Base-by-base conservation (phyloP, 2,888 invertebrate genomes). In the Oligia fasciuncula region DNA sequence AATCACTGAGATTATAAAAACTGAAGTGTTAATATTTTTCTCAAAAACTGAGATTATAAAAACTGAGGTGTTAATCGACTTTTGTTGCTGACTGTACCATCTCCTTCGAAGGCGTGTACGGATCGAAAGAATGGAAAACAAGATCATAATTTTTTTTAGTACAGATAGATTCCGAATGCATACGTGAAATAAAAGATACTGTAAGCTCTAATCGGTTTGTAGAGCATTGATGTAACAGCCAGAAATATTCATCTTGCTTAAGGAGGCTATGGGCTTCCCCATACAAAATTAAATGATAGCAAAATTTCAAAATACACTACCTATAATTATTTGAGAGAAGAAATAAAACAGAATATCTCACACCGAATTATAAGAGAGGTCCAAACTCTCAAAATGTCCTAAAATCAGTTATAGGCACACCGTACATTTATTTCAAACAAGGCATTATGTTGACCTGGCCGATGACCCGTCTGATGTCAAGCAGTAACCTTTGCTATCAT, bases 401-500 rank as follows among this genome's bases (percentile, higher is more conserved):
- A 40, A 14, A 63, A 74, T 40, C 35, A 29, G 60, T 66, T 35
- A 29, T 4, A 40, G 40, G 23, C 23, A 43, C n/a, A 43, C 8
- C 57, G 57, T 69, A 65, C 43, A 57, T 81, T 65, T 69, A 49
- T 51, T 65, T 14, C 23, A 65, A 77, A 83, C 51, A 81, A 70
- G 78, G 65, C n/a, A 66, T 60, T 66, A 60, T 70, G 43, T 23
- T 60, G 40, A 82, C 63, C 65, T 66, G 69, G 19, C 23, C 11
- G 81, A 78, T 83, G 83, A 65, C 70, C 78, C 57, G 29, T 0
- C 67, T 70, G 69, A 65, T 77, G 67, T 43, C 46, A 65, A 43
- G 62, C 40, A 54, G n/a, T 35, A 35, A 80, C 49, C 65, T 77
- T 63, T 60, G n/a, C 60, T 70, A 83, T 69, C 57, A 66, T 51